These are phyloP conservation scores for Philaethria dido DNA, from an alignment of 2,888 invertebrate species.

Conservation along the genomic window DNA sequence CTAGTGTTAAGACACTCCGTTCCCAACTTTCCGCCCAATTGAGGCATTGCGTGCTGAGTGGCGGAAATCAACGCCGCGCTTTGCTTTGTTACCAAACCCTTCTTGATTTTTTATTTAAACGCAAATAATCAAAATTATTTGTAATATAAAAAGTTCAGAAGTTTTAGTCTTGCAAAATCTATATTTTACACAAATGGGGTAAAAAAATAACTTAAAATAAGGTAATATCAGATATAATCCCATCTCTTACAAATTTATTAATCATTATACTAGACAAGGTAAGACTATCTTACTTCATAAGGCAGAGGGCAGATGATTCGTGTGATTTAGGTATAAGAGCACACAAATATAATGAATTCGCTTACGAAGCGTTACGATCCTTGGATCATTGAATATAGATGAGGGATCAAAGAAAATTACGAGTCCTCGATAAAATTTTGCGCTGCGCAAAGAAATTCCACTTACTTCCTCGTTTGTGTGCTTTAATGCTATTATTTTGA, in stretches of 20 bases:
- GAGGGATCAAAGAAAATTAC: constrained; percentile 81
- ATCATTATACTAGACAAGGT: background rate
- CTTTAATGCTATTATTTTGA: constrained; percentile 52
- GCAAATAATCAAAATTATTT: too few relatives aligned
- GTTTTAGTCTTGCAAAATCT: too few relatives aligned
- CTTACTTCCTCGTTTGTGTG: constrained; percentile 67
- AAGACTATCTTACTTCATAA: constrained; percentile 19
- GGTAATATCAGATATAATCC: background rate
- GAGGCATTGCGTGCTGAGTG: too few relatives aligned
- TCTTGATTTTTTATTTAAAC: too few relatives aligned
- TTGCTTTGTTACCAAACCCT: too few relatives aligned
- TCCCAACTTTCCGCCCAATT: too few relatives aligned
- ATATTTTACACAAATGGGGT: too few relatives aligned
- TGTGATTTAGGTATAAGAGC: constrained; percentile 55
- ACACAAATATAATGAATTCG: constrained; percentile 76
- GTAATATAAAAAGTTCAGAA: too few relatives aligned
- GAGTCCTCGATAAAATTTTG: constrained; percentile 75
- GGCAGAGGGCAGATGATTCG: constrained; percentile 20
- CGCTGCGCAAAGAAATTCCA: constrained; percentile 72
- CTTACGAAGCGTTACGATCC: constrained; percentile 76
- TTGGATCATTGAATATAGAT: constrained; percentile 82
- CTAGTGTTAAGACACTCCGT: too few relatives aligned
- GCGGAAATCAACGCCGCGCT: too few relatives aligned
- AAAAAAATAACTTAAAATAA: background rate
- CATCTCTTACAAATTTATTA: background rate